Evolutionary conservation across 2,888 invertebrate species (phyloP).

Genomic region (Ophioninae sp.): DNA sequence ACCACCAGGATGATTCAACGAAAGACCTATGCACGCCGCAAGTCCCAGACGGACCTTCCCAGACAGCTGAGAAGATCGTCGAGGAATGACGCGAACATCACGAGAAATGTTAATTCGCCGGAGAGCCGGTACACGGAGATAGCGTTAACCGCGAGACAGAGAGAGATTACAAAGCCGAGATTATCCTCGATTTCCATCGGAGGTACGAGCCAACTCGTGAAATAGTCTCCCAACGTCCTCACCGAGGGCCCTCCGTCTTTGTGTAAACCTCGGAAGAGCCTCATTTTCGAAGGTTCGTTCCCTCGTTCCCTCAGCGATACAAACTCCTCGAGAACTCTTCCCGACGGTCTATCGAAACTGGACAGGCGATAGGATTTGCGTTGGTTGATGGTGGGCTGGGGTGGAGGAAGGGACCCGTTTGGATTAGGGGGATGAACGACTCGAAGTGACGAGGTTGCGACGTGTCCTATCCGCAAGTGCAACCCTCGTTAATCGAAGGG

Average conservation of each 20-base stretch:
- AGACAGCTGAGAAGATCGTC: not conserved
- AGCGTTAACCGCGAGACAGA: constrained; percentile 31
- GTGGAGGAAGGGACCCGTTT: constrained; percentile 23
- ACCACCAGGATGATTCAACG: not conserved
- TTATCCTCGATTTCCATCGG: constrained; percentile 72
- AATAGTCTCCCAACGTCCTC: constrained; percentile 3
- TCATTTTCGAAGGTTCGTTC: constrained; percentile 12
- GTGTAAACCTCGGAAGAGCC: constrained; percentile 31
- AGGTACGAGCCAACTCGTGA: constrained; percentile 64
- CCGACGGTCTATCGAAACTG: constrained; percentile 36
- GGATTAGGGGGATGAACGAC: constrained; percentile 60
- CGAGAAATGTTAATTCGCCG: constrained; percentile 56
- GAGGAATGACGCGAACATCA: constrained; percentile 32
- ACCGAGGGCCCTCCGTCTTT: constrained; percentile 6
- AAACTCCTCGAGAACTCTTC: constrained; percentile 29
- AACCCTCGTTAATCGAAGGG: constrained; percentile 77
- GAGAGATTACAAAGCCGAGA: constrained; percentile 76
- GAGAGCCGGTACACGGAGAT: constrained; percentile 22
- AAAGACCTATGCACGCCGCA: not conserved
- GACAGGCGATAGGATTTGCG: constrained; percentile 68
- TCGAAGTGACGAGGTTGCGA: constrained; percentile 72
- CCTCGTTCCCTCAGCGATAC: constrained; percentile 37
- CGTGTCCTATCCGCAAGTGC: constrained; percentile 74
- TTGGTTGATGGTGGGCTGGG: not conserved
- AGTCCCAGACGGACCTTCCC: not conserved